Conservation (phyloP, 2,797 vertebrate species). For the Sebastes iracundus region DNA sequence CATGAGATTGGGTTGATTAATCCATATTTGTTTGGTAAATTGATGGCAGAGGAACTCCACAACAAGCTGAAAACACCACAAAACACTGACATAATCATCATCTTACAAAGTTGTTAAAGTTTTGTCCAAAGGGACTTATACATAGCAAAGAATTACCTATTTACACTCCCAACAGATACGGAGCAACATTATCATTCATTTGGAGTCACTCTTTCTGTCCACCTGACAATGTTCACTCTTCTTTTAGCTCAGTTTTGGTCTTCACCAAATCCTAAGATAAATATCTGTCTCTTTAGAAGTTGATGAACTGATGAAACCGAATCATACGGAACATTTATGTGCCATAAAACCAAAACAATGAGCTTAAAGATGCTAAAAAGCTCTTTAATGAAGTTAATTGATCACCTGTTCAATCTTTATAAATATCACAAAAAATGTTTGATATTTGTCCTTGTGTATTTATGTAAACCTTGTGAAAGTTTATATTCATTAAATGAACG, state of each 20-base stretch:
- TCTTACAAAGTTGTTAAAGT: neutral
- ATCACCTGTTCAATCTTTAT: neutral
- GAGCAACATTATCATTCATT: neutral
- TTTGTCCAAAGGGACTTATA: too few relatives aligned
- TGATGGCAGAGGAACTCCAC: neutral
- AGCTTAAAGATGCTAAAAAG: neutral
- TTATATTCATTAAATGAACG: neutral
- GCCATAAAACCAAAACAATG: neutral
- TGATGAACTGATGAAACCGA: neutral
- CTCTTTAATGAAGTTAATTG: neutral
- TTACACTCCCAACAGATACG: neutral
- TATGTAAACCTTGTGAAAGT: neutral
- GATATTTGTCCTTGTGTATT: neutral
- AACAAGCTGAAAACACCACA: neutral
- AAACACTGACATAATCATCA: neutral
- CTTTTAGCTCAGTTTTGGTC: neutral
- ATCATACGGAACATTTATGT: neutral
- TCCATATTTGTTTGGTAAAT: neutral
- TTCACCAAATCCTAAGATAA: neutral
- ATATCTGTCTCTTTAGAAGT: neutral
- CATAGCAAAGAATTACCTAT: neutral
- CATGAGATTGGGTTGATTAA: too few relatives aligned
- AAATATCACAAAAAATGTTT: neutral
- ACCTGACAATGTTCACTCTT: neutral
- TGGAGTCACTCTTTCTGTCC: too few relatives aligned